phyloP scores from a whole-genome alignment of 2,888 invertebrate genomes.

The Tuta absoluta region DNA sequence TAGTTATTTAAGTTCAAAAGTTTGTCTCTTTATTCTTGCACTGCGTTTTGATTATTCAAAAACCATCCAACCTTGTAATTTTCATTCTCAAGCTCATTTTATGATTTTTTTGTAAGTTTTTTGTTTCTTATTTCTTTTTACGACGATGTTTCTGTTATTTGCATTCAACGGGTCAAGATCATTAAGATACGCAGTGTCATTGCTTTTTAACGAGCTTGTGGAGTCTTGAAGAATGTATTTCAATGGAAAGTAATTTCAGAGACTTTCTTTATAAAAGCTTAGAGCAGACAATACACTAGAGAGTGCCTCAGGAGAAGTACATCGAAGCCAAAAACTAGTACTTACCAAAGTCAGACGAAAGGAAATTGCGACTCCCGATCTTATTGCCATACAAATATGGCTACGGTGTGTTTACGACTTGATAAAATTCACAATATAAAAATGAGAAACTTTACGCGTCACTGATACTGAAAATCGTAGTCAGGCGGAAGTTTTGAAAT shows the following conservation, averaged over 20 bases:
- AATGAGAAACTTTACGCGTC: too few relatives aligned
- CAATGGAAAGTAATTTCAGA: not conserved
- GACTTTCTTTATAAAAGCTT: not conserved
- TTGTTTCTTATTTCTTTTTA: not conserved
- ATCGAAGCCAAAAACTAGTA: too few relatives aligned
- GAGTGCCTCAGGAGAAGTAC: too few relatives aligned
- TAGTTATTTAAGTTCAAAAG: too few relatives aligned
- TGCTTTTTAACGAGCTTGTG: not conserved
- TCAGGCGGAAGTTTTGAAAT: too few relatives aligned
- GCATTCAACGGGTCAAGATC: not conserved
- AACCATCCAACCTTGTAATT: not conserved
- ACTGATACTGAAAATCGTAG: too few relatives aligned
- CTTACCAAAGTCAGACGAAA: too few relatives aligned
- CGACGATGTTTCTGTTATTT: not conserved
- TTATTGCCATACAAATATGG: too few relatives aligned
- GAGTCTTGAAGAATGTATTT: not conserved
- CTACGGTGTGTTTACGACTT: too few relatives aligned
- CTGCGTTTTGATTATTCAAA: not conserved
- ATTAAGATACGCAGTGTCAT: constrained; percentile 4
- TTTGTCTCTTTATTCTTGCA: too few relatives aligned
- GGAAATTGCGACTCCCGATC: too few relatives aligned
- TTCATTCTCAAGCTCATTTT: not conserved
- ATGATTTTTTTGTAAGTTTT: not conserved
- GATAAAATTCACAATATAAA: too few relatives aligned
- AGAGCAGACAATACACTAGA: not conserved